Evolutionary conservation across 2,888 invertebrate genomes (phyloP).

Genomic region (Melieria picta): DNA sequence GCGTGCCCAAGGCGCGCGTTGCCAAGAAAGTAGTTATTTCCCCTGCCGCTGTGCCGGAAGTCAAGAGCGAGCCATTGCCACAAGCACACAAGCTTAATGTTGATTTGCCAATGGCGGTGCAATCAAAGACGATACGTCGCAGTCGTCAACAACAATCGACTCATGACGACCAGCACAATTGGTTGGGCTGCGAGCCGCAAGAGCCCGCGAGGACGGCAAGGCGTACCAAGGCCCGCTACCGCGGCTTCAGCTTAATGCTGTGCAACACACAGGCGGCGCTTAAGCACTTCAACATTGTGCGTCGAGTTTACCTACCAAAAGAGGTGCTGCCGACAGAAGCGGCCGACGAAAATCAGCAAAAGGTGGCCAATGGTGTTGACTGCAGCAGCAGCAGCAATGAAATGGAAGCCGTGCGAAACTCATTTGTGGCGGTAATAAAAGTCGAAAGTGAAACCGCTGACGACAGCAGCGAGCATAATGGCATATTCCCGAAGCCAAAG

Average conservation of each 20-base stretch:
- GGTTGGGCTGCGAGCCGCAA: slow-evolving; percentile 41
- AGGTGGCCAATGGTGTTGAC: slow-evolving; percentile 18
- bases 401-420: slow-evolving; percentile 6
- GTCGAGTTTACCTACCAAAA: slow-evolving; percentile 51
- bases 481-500: slow-evolving; percentile 41
- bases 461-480: slow-evolving; percentile 35
- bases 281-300: slow-evolving; percentile 54
- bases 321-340: slow-evolving; percentile 16
- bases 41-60: slow-evolving; percentile 8
- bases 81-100: neutral
- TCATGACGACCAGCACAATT: slow-evolving; percentile 39
- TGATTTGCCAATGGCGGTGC: slow-evolving; percentile 31
- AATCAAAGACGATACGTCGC: slow-evolving; percentile 23
- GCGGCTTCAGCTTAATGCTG: slow-evolving; percentile 50
- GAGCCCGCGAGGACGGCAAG: slow-evolving; percentile 42
- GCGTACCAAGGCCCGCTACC: slow-evolving; percentile 47
- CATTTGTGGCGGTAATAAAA: slow-evolving; percentile 34
- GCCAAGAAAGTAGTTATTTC: no score
- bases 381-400: slow-evolving; percentile 41
- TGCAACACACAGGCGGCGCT: slow-evolving; percentile 53
- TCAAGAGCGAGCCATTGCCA: neutral
- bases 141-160: slow-evolving; percentile 15
- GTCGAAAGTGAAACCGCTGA: slow-evolving; percentile 38
- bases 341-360: slow-evolving; percentile 15
- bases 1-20: no score